phyloP scores from a whole-genome alignment of 2,113 vertebrate genomes.

The Menura novaehollandiae region DNA sequence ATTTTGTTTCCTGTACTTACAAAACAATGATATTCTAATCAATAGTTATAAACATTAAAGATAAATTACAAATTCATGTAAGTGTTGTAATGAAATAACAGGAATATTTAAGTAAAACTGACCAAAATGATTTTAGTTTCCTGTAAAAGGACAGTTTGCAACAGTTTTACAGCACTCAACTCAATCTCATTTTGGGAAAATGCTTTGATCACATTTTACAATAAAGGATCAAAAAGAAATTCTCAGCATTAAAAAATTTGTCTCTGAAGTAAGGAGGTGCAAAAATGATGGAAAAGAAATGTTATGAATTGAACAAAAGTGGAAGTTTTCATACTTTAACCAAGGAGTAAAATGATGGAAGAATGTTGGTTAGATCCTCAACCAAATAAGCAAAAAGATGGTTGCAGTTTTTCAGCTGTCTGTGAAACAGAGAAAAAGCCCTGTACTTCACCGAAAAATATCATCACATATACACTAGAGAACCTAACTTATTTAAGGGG shows the following conservation, averaged over 20 bases:
- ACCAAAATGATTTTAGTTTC: background rate
- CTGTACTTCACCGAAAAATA: background rate
- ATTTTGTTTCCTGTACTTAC: background rate
- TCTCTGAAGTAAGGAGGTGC: background rate
- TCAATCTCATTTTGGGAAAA: background rate
- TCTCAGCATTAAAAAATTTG: background rate
- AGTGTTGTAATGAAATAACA: background rate
- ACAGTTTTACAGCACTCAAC: background rate
- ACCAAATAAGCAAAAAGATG: background rate
- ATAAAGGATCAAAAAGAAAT: background rate
- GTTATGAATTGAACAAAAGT: background rate
- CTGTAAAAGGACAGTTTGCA: background rate
- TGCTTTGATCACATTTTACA: background rate
- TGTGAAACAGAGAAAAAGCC: background rate
- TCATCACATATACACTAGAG: background rate
- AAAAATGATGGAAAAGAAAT: background rate
- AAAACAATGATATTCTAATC: background rate
- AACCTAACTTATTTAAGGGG: background rate
- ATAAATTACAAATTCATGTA: background rate
- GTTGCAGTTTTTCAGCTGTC: background rate
- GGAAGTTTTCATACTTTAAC: background rate
- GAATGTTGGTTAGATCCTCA: background rate
- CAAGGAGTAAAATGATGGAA: background rate
- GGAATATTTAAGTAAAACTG: background rate
- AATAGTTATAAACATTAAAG: background rate